These are phyloP conservation scores for Tinea semifulvella DNA, from an alignment of 2,888 invertebrate genomes.

Conservation along the genomic window DNA sequence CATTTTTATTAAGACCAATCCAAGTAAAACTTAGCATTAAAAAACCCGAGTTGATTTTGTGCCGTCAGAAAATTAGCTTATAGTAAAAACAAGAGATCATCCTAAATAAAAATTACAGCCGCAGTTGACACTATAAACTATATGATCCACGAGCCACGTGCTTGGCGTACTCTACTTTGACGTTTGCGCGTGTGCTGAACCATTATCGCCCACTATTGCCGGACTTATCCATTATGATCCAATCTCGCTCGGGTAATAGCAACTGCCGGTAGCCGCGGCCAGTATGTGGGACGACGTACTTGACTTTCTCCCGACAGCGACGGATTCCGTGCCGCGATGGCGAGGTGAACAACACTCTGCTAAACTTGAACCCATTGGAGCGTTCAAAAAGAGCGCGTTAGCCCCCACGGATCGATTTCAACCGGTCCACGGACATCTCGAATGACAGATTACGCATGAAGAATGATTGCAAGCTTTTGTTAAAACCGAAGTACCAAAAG, in stretches of 20 bases:
- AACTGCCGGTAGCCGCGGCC: constrained; percentile 15
- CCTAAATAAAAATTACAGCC: no score
- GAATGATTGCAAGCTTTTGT: neutral
- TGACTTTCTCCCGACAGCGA: constrained; percentile 51
- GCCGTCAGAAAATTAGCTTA: no score
- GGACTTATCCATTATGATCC: constrained; percentile 51
- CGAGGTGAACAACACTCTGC: constrained; percentile 53
- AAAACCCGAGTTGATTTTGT: no score
- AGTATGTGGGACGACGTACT: constrained; percentile 47
- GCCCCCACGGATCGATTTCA: constrained; percentile 47
- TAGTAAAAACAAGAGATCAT: no score
- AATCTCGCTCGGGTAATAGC: constrained; percentile 45
- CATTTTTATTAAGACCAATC: no score
- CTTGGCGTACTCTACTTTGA: constrained; percentile 15
- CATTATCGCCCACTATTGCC: constrained; percentile 26
- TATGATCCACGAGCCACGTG: constrained; percentile 17
- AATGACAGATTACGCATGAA: neutral
- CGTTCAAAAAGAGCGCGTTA: constrained; percentile 37
- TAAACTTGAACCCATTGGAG: constrained; percentile 49
- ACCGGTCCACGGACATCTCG: constrained; percentile 31
- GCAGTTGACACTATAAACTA: no score
- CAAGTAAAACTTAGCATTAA: no score
- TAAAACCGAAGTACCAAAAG: neutral
- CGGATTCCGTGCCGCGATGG: constrained; percentile 55
- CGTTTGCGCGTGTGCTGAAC: neutral